Conservation (phyloP, 1,140 invertebrate species). For the Formica selysi region DNA sequence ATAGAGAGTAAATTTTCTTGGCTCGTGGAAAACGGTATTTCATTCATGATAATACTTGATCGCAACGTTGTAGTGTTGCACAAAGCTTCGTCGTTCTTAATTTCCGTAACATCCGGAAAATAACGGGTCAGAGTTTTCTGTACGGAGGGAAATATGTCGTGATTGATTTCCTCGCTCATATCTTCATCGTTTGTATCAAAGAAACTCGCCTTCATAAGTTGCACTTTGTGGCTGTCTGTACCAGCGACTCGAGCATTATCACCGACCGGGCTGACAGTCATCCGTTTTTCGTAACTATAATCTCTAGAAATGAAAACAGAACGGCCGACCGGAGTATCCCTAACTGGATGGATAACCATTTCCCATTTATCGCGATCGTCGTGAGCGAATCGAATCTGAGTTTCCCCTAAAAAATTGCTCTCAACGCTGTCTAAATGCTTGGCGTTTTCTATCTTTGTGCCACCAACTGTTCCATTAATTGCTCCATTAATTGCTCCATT, state of each 20-base stretch:
- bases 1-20: background rate
- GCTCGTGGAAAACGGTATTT: background rate
- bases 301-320: slow-evolving; percentile 7
- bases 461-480: background rate
- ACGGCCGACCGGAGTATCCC: background rate
- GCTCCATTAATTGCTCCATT: background rate
- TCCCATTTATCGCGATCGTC: background rate
- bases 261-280: slow-evolving; percentile 86
- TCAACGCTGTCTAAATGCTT: background rate
- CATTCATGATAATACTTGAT: slow-evolving; percentile 21
- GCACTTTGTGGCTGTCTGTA: slow-evolving; percentile 90
- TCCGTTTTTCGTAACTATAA: slow-evolving; percentile 70
- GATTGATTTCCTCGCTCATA: slow-evolving; percentile 48
- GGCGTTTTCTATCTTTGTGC: slow-evolving; percentile 16
- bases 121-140: slow-evolving; percentile 41
- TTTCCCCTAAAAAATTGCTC: background rate
- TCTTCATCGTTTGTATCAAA: slow-evolving; percentile 86
- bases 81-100: background rate
- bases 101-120: slow-evolving; percentile 33
- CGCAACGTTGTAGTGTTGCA: slow-evolving; percentile 36
- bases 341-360: background rate
- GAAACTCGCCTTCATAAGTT: slow-evolving; percentile 95
- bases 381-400: background rate
- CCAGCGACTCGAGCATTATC: slow-evolving; percentile 88
- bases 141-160: background rate